Base-by-base conservation (phyloP, 2,888 invertebrate species). In the Philereme transversata region DNA sequence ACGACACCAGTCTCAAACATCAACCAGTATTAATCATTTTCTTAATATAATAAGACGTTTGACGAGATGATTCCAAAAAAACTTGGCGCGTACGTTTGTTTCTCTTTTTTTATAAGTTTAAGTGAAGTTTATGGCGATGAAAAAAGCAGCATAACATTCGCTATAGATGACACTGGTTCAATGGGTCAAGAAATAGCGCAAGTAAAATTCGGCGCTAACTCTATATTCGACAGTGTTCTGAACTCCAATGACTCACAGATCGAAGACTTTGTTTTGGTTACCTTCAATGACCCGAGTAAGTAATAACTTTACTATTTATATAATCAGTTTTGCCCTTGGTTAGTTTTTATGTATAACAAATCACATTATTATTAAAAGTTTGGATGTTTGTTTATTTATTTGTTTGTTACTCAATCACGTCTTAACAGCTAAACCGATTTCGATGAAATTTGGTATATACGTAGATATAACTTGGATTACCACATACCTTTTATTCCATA, bases 121-220 rank as follows among this genome's bases (percentile, higher is more conserved):
- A 33, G 45, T 41, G 45, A 40, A 49, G 59, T 50, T 52, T 10
- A 35, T 4, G 22, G 38, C 33, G 49, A 43, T 41, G 57, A 49
- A 2, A 88, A 82, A 70, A 76, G 81, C 33, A 86, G 86, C 73
- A 73, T 90, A 5, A 76, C 81, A 0, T 87, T 88, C 59, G 81
- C 86, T 0, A 87, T 89, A 7, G 89, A 90, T 52, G 77, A 83
- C 10, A 88, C 89, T 0, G 50, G 0, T 0, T 88, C 88, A 0
- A 90, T 90, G 89, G 0, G 0, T 0, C 9, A 78, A 38, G 88
- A 88, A 56, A 87, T 90, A 22, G 40, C 22, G 0, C 71, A 77
- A 74, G 87, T 88, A 4, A 86, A 75, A 61, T 4, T 53, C 0
- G 75, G 74, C 53, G 78, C 77, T 0, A 73, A 79, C 6, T 57